Conservation (phyloP, 1,140 invertebrate genomes). For the Heliconius nattereri region DNA sequence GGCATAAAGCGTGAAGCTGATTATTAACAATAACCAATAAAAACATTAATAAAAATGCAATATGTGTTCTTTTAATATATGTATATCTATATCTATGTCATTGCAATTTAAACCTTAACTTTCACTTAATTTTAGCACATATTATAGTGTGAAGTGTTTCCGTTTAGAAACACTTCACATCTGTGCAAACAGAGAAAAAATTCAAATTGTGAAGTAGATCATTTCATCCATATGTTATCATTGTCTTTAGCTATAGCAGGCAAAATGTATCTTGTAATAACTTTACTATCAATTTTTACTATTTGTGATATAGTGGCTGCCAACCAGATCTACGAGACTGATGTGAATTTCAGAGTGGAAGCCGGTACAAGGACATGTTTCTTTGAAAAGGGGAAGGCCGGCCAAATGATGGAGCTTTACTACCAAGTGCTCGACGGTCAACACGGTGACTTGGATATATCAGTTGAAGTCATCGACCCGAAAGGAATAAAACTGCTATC, state of each 20-base stretch:
- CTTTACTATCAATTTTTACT: constrained; percentile 34
- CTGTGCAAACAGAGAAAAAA: constrained; percentile 41
- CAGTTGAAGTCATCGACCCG: constrained; percentile 85
- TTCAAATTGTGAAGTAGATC: not conserved
- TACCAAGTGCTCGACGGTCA: constrained; percentile 90
- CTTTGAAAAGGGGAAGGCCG: constrained; percentile 82
- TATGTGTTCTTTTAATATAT: not conserved
- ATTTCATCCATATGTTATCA: not conserved
- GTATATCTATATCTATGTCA: not conserved
- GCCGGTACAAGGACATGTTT: constrained; percentile 85
- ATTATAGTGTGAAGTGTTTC: not conserved
- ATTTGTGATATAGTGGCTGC: constrained; percentile 9
- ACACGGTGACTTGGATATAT: constrained; percentile 89
- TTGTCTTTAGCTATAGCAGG: constrained; percentile 1
- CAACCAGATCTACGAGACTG: constrained; percentile 76
- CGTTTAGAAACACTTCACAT: constrained; percentile 22
- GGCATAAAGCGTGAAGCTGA: no score
- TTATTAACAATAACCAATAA: no score
- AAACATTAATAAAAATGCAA: no score
- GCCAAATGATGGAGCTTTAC: constrained; percentile 85
- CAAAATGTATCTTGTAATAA: constrained; percentile 47
- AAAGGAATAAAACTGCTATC: constrained; percentile 83
- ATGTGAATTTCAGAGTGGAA: constrained; percentile 86
- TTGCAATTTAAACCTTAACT: not conserved
- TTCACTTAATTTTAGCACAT: not conserved